A percentile compares a stretch with the other conserved stretches of the same genome.
These are phyloP conservation scores for Mallotus villosus DNA, from an alignment of 2,797 vertebrate species.

Conservation along the genomic window DNA sequence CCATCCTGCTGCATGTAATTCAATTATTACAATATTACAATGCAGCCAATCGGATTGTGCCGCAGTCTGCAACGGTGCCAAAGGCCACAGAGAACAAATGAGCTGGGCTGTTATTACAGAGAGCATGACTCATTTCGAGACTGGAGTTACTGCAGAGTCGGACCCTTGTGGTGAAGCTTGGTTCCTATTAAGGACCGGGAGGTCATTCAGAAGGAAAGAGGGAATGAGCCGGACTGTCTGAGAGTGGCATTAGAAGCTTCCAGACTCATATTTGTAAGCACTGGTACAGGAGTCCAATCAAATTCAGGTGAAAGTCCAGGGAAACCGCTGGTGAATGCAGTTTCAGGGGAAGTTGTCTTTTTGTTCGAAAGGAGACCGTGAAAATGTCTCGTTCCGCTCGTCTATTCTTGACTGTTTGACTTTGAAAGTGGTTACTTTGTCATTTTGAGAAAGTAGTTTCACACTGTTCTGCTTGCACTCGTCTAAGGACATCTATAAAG, in stretches of 20 bases:
- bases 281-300: slow-evolving; percentile 3
- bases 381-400: background rate
- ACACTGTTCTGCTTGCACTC: slow-evolving; percentile 1
- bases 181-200: slow-evolving; percentile 50
- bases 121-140: slow-evolving; percentile 9
- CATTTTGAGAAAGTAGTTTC: slow-evolving; percentile 16
- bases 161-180: slow-evolving; percentile 39
- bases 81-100: slow-evolving; percentile 13
- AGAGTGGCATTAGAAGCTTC: background rate
- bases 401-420: background rate
- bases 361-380: background rate
- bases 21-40: slow-evolving; percentile 19
- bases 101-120: slow-evolving; percentile 24
- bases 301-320: background rate
- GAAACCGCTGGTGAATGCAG: background rate
- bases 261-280: background rate
- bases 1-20: background rate
- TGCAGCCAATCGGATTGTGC: slow-evolving; percentile 16
- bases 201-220: slow-evolving; percentile 60
- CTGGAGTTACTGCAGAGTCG: slow-evolving; percentile 28
- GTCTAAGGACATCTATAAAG: slow-evolving; percentile 11
- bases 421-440: slow-evolving; percentile 40
- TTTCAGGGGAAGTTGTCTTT: background rate
- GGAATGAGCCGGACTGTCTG: slow-evolving; percentile 18
- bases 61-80: background rate